Evolutionary conservation across 2,113 vertebrate genomes (phyloP).

Genomic region (Megaleporinus macrocephalus): DNA sequence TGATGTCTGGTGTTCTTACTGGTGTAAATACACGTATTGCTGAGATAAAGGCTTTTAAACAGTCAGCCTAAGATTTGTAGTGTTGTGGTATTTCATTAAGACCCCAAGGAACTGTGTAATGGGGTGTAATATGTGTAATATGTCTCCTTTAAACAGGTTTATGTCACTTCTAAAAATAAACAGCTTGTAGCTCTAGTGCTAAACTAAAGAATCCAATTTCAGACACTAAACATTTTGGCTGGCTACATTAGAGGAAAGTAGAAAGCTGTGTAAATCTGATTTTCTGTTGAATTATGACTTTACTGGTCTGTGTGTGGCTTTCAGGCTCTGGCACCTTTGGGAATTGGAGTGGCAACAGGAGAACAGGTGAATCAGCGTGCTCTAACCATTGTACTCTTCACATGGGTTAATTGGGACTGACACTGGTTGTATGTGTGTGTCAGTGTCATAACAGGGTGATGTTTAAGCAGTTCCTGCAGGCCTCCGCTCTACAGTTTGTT

Average conservation of each 20-base stretch:
- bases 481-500: constrained; percentile 82
- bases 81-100: too few relatives aligned
- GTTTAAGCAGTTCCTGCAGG: constrained; percentile 88
- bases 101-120: too few relatives aligned
- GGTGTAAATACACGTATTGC: too few relatives aligned
- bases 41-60: too few relatives aligned
- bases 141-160: too few relatives aligned
- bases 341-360: constrained; percentile 79
- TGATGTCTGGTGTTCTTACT: too few relatives aligned
- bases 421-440: constrained; percentile 11
- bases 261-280: neutral
- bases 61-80: too few relatives aligned
- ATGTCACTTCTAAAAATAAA: too few relatives aligned
- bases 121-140: too few relatives aligned
- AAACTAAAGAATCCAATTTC: too few relatives aligned
- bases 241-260: too few relatives aligned
- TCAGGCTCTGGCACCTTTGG: constrained; percentile 79
- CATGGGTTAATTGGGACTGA: neutral
- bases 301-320: constrained; percentile 49
- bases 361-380: constrained; percentile 78
- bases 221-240: neutral
- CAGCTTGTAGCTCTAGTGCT: too few relatives aligned
- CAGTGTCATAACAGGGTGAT: constrained; percentile 84
- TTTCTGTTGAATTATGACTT: neutral
- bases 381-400: neutral